Evolutionary conservation across 2,797 vertebrate species (phyloP).

Genomic region (Parauchenoglanis punctatus): DNA sequence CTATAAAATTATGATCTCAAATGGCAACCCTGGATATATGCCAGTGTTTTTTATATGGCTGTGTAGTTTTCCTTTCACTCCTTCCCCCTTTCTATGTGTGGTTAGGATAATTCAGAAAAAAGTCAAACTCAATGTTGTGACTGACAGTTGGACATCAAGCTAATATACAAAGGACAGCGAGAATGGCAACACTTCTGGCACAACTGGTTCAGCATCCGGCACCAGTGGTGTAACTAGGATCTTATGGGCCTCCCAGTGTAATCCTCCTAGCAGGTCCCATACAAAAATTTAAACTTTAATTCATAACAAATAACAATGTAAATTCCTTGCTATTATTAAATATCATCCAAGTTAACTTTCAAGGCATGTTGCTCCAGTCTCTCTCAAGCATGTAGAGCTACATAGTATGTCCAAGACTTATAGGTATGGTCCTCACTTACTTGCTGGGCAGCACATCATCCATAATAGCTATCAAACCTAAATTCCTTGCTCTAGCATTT

Average conservation of each 20-base stretch:
- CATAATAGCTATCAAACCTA: background rate
- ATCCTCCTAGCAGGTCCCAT: background rate
- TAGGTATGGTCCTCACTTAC: background rate
- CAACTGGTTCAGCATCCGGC: background rate
- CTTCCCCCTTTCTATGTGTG: background rate
- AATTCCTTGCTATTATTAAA: background rate
- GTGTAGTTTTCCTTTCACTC: background rate
- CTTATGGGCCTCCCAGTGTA: slow-evolving; percentile 3
- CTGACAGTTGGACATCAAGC: slow-evolving; percentile 23
- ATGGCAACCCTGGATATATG: background rate
- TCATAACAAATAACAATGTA: background rate
- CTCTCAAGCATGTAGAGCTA: background rate
- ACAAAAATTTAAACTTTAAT: background rate
- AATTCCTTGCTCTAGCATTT: background rate
- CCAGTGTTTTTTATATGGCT: background rate
- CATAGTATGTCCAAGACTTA: background rate
- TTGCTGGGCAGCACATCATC: background rate
- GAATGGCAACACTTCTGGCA: slow-evolving; percentile 17
- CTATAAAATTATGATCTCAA: background rate
- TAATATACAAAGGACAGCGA: background rate
- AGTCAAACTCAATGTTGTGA: slow-evolving; percentile 2
- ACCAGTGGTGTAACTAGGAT: background rate
- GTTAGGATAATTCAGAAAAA: slow-evolving; percentile 4
- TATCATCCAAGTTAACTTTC: background rate
- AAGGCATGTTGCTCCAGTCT: background rate